Base-by-base conservation (phyloP, 1,140 invertebrate species). In the Amyelois transitella region DNA sequence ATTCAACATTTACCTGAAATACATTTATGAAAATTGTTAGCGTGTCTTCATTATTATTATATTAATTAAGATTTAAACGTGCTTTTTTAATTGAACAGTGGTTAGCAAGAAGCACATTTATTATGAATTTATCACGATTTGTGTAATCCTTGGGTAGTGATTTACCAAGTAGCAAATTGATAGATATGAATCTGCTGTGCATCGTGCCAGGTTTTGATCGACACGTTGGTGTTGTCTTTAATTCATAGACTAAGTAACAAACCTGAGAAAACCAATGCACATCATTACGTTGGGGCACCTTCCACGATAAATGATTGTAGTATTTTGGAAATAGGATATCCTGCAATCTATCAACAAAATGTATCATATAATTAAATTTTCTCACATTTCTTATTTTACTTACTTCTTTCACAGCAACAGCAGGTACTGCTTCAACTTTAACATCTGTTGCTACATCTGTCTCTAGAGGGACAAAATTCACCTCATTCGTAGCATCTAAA, bases 391-490 rank as follows among this genome's bases (percentile, higher is more conserved):
- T 62, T 43, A 38, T 24, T 44, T 67, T 79, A 83, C 82, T 86
- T 72, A 86, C 80, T 79, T 86, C 80, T 69, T 83, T 81, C 5
- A 78, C 68, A 58, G 81, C 49, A 12, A 71, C 68, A 32, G 75
- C 45, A 25, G 69, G 69, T 61, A 69, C 69, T 22, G 61, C 60
- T 18, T 72, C 61, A 49, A 66, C 63, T 60, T 73, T 60, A 10
- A 74, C 43, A 38, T 66, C 50, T 2, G 32, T 38, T 14, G 32
- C n/a, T 18, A 66, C 59, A 38, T 64, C 62, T 17, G 58, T 48
- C 20, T 44, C 20, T 20, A 60, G 45, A 10, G 62, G 67, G 10
- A 70, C 47, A 18, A 76, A 66, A 20, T 73, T 65, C 3, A 81
- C 65, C 64, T 81, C 77, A 61, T 82, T 78, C 5, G 64, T 32